Evolutionary conservation across 1,140 invertebrate species (phyloP), one percentile per base, ranked within the genome.

Genomic region (Heliothis subflexa): DNA sequence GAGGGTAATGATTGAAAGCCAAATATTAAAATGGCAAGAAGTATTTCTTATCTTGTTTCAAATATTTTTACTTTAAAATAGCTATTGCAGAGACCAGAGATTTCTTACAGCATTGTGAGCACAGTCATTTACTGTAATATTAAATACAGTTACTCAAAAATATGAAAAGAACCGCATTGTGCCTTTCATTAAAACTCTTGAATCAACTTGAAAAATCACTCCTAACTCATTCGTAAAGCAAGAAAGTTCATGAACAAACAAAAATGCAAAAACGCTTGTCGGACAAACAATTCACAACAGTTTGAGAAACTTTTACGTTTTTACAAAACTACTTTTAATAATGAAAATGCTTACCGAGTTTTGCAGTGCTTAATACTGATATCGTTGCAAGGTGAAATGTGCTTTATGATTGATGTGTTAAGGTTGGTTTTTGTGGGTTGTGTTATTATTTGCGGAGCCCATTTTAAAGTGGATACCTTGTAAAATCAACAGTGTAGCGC

Each of bases 271-370:
- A 49, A 68, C 21, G 9, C 47, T 68, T 52, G 18, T 50, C 21
- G 9, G 16, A 21, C 47, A 68, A 33, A 68, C 64, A 68, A 52
- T 50, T 52, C 64, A n/a, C 12, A n/a, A 50, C 47, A 25, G 64
- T 50, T 25, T 25, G 45, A 45, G 18, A 68, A 68, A 68, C 47
- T 52, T 52, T 68, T 5, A 52, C 47, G 21, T 68, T 71, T 55
- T 71, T 55, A 54, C 50, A 33, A 71, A 71, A 71, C 50, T 52
- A 40, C 68, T 71, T 71, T 71, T 18, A 71, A 71, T 71, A 71
- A 55, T 71, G 50, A 71, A 71, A 71, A 54, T 71, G 54, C 50
- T 54, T 71, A 71, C 68, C 28, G 14, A 71, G 10, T 54, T 54
- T 13, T 40, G 3, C 50, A 54, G 3, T 55, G 50, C 14, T 52